Conservation (phyloP, 2,888 invertebrate species). For the Chalcosyrphus nemorum region DNA sequence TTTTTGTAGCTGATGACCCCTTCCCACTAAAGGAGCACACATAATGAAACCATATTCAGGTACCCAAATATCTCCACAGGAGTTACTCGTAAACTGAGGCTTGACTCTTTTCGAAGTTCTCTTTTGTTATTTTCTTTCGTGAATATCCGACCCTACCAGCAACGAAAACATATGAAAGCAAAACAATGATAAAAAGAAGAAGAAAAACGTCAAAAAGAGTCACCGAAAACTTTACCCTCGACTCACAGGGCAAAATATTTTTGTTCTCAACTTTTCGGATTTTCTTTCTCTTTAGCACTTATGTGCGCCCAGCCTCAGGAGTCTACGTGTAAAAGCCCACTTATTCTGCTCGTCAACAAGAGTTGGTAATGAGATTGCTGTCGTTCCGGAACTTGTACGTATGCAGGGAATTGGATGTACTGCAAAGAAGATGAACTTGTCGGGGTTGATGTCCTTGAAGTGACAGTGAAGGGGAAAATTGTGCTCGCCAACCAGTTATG, state of each 20-base stretch:
- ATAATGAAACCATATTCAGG: slow-evolving; percentile 37
- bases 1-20: slow-evolving; percentile 57
- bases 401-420: neutral
- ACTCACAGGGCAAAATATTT: too few relatives aligned
- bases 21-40: slow-evolving; percentile 11
- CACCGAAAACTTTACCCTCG: too few relatives aligned
- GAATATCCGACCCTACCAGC: too few relatives aligned
- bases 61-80: neutral
- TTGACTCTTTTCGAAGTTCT: slow-evolving; percentile 42
- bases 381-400: neutral
- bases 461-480: neutral
- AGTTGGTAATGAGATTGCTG: neutral
- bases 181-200: too few relatives aligned
- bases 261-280: too few relatives aligned
- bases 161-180: too few relatives aligned
- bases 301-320: too few relatives aligned
- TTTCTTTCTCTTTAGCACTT: too few relatives aligned
- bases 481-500: neutral
- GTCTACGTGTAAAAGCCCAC: too few relatives aligned
- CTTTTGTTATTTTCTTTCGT: slow-evolving; percentile 74
- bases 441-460: slow-evolving; percentile 5
- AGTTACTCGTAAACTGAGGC: slow-evolving; percentile 13
- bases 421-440: neutral
- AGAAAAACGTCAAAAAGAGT: too few relatives aligned
- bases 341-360: neutral